Evolutionary conservation across 2,113 vertebrate genomes (phyloP), one percentile per base, ranked within the genome.

Genomic region (Taurulus bubalis): DNA sequence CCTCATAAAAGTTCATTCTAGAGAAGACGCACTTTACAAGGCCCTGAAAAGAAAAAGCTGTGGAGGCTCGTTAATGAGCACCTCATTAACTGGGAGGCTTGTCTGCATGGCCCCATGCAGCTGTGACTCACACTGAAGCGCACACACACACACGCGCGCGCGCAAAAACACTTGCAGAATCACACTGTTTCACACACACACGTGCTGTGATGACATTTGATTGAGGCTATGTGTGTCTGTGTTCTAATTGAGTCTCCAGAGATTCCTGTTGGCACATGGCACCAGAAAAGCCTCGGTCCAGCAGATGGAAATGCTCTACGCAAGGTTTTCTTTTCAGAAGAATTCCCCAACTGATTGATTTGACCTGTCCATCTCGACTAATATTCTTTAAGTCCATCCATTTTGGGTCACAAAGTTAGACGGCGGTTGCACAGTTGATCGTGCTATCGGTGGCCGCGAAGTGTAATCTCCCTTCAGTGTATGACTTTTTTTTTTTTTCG

Each of bases 161-260:
- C 30, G 14, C 47, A 55, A 24, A 81, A 49, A 58, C 28, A 63
- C 15, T 42, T 24, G 30, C 3, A 24, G 66, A 58, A 32, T 47
- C 74, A 77, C 68, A 67, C 32, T 5, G 55, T 47, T 45, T 18
- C 51, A 59, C 53, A 62, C 42, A 47, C 56, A 63, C 55, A 59
- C 73, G 75, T 12, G 12, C 63, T 65, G 65, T 63, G 75, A 74
- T 80, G 90, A 89, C 83, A 93, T 93, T 91, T 90, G 73, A 90
- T 87, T n/a, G n/a, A 71, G 55, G 56, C 15, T 73, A 67, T 80
- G 70, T 80, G 79, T 78, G 47, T 89, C 71, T 51, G 66, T 75
- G 74, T 75, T 66, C 75, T 92, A 92, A 93, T 92, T 93, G 88
- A 87, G 82, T 83, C 85, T 89, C 87, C 38, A 36, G 89, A 90